phyloP scores from a whole-genome alignment of 2,888 invertebrate genomes.

The Zootermopsis nevadensis region DNA sequence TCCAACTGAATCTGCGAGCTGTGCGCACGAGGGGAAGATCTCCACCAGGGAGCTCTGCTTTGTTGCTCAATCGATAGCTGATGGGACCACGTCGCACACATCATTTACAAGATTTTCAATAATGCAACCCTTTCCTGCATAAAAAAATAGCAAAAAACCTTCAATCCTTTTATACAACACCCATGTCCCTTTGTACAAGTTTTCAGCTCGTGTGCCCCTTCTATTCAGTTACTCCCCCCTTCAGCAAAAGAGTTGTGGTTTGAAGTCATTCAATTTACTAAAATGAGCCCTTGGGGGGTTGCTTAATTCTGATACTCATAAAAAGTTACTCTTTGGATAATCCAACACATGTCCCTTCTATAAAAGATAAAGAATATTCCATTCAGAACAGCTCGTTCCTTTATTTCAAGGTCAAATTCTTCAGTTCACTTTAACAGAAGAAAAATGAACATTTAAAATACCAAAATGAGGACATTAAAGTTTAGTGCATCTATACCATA shows the following conservation, averaged over 20 bases:
- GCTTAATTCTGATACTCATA: background rate
- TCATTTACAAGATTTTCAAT: constrained; percentile 47
- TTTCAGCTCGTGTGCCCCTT: constrained; percentile 44
- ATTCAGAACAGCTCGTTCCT: no score
- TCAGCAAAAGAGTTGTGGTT: constrained; percentile 36
- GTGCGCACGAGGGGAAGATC: constrained; percentile 41
- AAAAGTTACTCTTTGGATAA: background rate
- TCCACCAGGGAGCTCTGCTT: constrained; percentile 21
- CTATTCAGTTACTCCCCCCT: constrained; percentile 44
- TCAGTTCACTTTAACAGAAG: no score
- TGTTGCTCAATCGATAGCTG: constrained; percentile 45
- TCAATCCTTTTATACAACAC: constrained; percentile 44
- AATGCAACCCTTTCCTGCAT: constrained; percentile 48
- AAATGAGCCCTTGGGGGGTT: constrained; percentile 35
- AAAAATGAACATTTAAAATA: no score
- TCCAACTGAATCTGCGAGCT: constrained; percentile 28
- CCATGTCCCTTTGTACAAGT: constrained; percentile 40
- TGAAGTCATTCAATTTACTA: constrained; percentile 24
- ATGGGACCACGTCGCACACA: constrained; percentile 40
- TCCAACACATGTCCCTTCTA: background rate
- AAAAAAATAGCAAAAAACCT: constrained; percentile 39
- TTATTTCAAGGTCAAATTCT: no score
- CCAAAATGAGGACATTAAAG: no score
- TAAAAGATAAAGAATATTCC: background rate
- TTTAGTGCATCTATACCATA: no score